These are phyloP conservation scores for Melierax canorus DNA, from an alignment of 2,113 vertebrate genomes.

Conservation along the genomic window DNA sequence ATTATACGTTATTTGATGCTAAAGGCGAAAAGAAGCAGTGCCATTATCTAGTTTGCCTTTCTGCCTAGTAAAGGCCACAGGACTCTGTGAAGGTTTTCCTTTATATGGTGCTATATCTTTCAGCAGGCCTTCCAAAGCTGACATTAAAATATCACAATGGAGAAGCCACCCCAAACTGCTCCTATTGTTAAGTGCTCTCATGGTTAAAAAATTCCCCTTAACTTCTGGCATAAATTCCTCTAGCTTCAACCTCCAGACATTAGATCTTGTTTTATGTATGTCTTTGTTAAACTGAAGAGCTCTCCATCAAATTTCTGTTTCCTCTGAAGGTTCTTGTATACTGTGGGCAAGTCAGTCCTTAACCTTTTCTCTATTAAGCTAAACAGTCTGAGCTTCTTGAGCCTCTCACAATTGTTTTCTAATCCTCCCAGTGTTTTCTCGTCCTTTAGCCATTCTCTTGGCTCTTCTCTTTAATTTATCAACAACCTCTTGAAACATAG, in stretches of 20 bases:
- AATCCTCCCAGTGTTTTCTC: constrained; percentile 55
- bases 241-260: neutral
- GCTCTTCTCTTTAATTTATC: constrained; percentile 52
- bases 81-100: neutral
- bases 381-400: constrained; percentile 65
- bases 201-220: neutral
- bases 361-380: constrained; percentile 63
- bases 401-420: constrained; percentile 62
- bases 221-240: constrained; percentile 11
- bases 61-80: neutral
- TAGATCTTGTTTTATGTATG: neutral
- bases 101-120: neutral
- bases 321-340: constrained; percentile 51
- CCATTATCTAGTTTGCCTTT: neutral
- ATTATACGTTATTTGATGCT: neutral
- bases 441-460: constrained; percentile 47
- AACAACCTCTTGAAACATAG: constrained; percentile 59
- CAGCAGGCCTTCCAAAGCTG: neutral
- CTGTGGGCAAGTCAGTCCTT: constrained; percentile 50
- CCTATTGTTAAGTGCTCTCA: neutral
- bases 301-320: constrained; percentile 53
- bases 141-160: fast-evolving
- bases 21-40: neutral
- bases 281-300: constrained; percentile 61
- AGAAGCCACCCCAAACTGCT: neutral